phyloP scores from a whole-genome alignment of 2,113 vertebrate genomes.

The Pogonocichla stellata region DNA sequence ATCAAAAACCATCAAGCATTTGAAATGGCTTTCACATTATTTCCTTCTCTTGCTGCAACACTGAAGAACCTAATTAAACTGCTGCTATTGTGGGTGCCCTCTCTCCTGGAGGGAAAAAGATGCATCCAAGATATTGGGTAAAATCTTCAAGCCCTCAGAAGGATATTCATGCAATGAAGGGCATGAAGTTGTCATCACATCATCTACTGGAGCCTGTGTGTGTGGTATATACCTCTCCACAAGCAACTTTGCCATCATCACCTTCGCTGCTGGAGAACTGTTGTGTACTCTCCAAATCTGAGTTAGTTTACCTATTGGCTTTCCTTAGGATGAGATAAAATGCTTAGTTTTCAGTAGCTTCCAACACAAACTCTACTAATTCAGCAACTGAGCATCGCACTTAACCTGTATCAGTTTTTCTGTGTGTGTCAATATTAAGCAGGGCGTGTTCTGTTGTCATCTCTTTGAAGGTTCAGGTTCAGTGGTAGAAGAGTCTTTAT shows the following conservation, averaged over 20 bases:
- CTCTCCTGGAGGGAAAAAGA: neutral
- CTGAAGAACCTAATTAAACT: neutral
- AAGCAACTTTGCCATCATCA: neutral
- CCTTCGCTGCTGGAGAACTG: neutral
- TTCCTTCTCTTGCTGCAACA: neutral
- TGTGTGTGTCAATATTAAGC: neutral
- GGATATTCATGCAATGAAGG: neutral
- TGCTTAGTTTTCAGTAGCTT: neutral
- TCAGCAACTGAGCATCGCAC: neutral
- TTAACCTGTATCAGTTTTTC: rapidly evolving
- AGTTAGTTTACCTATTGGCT: neutral
- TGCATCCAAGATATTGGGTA: neutral
- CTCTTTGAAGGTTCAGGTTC: neutral
- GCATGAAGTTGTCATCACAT: neutral
- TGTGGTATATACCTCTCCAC: neutral
- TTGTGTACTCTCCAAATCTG: neutral
- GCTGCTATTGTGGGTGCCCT: neutral
- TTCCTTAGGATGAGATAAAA: neutral
- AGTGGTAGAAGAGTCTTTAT: neutral
- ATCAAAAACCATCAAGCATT: neutral
- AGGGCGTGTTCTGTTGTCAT: neutral
- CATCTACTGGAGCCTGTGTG: neutral
- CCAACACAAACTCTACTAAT: neutral
- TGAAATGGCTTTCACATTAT: slow-evolving; percentile 23
- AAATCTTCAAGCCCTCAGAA: neutral